Base-by-base conservation (phyloP, 1,140 invertebrate species). In the Drosophila prosaltans region DNA sequence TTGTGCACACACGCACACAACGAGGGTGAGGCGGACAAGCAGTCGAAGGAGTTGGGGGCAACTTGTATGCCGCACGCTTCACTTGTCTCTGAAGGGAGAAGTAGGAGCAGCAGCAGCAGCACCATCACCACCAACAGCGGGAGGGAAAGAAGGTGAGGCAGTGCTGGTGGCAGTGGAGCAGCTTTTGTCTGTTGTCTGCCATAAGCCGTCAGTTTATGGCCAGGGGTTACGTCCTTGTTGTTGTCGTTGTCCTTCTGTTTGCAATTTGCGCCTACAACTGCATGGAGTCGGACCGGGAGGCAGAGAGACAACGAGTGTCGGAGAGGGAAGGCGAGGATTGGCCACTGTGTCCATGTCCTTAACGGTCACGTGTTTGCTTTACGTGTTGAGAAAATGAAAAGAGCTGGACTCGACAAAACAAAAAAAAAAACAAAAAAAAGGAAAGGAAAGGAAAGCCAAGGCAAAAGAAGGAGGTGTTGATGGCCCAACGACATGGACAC, bases 371-470 rank as follows among this genome's bases (percentile, higher is more conserved):
- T 88, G 83, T 88, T 88, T 88, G 70, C 80, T 80, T 89, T 88
- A 88, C 83, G 83, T 88, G 83, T 88, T 89, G 83, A 88, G 83
- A 88, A 88, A 88, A 88, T 88, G 83, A 88, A 89, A 86, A 85
- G 81, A 83, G 80, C 62, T 63, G 71, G 59, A 61, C 65, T 30
- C 64, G 66, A 54, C 59, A 62, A 41, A 43, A 43, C 3, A 51
- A 51, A 26, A 48, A 48, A 48, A 6, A 48, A 48, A 24, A 24
- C 21, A 2, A 26, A 24, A 51, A 51, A 8, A 26, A 26, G 24
- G 24, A n/a, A 48, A 2, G 16, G 45, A 21, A 51, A 51, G 45
- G 45, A 51, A 26, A 10, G 2, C 21, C 21, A 9, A 26, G 21
- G 55, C 54, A 59, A 43, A 39, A 66, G 71, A 60, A 72, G 66